phyloP scores from a whole-genome alignment of 2,113 vertebrate species.

The Centropus unirufus region DNA sequence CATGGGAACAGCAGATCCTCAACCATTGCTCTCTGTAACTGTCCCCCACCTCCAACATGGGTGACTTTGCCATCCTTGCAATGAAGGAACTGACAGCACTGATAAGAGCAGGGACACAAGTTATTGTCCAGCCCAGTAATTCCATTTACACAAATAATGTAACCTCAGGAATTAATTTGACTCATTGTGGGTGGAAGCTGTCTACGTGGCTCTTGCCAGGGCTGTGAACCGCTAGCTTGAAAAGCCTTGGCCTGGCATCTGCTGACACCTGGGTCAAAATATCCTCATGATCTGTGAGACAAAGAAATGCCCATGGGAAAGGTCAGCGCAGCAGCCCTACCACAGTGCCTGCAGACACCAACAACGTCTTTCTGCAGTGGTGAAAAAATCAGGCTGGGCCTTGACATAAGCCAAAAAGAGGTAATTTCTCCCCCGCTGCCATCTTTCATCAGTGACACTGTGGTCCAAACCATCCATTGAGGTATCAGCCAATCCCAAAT shows the following conservation, averaged over 20 bases:
- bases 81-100: not conserved
- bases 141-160: not conserved
- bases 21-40: fast-evolving
- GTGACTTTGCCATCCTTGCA: not conserved
- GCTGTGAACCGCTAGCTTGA: not conserved
- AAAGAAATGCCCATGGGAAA: not conserved
- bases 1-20: not conserved
- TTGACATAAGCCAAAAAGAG: not conserved
- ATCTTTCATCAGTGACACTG: not conserved
- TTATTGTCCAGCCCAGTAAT: not conserved
- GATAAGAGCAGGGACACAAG: not conserved
- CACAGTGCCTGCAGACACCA: not conserved
- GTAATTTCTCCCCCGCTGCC: not conserved
- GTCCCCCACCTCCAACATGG: not conserved
- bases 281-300: not conserved
- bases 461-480: not conserved
- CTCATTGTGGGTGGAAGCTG: not conserved
- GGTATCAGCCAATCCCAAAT: not conserved
- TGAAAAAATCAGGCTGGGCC: not conserved
- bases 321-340: fast-evolving
- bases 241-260: not conserved
- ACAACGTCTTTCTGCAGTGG: not conserved
- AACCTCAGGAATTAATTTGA: not conserved
- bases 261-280: not conserved
- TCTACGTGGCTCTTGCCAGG: not conserved